These are phyloP conservation scores for Plemyria rubiginata DNA, from an alignment of 2,888 invertebrate species.

Conservation along the genomic window DNA sequence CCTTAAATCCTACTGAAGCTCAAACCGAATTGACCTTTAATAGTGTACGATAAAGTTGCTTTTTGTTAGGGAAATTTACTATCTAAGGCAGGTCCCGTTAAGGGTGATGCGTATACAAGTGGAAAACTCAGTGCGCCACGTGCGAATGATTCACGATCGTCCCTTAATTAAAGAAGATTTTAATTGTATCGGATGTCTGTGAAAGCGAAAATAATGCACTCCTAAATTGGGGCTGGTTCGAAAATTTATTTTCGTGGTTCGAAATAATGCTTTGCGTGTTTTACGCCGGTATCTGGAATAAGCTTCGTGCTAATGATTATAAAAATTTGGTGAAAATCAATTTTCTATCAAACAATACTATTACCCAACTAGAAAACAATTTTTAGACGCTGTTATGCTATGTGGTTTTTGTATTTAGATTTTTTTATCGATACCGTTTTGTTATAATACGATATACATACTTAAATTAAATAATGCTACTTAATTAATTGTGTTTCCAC, in stretches of 20 bases:
- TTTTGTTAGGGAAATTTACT: slow-evolving; percentile 54
- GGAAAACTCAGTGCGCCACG: slow-evolving; percentile 85
- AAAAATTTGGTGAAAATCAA: slow-evolving; percentile 16
- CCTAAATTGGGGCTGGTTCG: slow-evolving; percentile 82
- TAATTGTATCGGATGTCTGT: slow-evolving; percentile 85
- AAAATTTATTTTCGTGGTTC: slow-evolving; percentile 75
- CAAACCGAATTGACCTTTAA: slow-evolving; percentile 58
- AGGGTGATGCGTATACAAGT: slow-evolving; percentile 74
- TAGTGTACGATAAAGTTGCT: slow-evolving; percentile 54
- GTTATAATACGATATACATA: no score
- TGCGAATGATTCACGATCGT: slow-evolving; percentile 84
- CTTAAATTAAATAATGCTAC: neutral
- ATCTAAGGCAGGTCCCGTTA: slow-evolving; percentile 59
- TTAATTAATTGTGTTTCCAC: neutral
- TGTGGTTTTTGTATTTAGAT: neutral
- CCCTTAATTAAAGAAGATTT: slow-evolving; percentile 86
- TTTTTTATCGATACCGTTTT: no score
- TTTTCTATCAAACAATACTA: slow-evolving; percentile 11
- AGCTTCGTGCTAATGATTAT: slow-evolving; percentile 35
- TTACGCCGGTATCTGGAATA: slow-evolving; percentile 55
- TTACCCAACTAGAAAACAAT: neutral
- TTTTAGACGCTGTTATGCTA: neutral
- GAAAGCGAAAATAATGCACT: slow-evolving; percentile 85
- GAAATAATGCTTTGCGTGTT: slow-evolving; percentile 78
- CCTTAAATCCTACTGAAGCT: slow-evolving; percentile 59